Evolutionary conservation across 23 tunicate genomes (phyloP).

Genomic region (Trididemnum nubilum): DNA sequence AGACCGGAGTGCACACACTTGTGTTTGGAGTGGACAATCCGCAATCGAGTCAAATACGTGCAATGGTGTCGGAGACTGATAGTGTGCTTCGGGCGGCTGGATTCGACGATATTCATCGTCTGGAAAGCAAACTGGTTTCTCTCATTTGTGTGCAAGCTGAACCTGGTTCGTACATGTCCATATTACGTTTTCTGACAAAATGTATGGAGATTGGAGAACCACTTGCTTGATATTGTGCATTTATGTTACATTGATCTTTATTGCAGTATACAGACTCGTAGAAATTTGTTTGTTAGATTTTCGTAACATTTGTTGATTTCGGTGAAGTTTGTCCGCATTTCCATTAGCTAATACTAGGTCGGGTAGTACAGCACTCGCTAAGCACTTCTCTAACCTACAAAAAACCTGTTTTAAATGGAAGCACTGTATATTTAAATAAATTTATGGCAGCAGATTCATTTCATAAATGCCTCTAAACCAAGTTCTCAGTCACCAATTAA

Average conservation of each 20-base stretch:
- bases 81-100: conserved; percentile 58
- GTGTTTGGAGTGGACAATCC: conserved; percentile 73
- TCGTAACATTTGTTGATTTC: too few species aligned
- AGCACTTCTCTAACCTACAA: too few species aligned
- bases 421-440: too few species aligned
- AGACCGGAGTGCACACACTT: conserved; percentile 68
- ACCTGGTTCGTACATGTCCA: conserved; percentile 37
- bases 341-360: too few species aligned
- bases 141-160: conserved; percentile 62
- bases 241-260: background rate
- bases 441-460: too few species aligned
- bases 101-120: conserved; percentile 55
- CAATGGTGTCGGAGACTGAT: conserved; percentile 39
- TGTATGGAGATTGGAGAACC: background rate
- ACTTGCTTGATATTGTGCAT: background rate
- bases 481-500: too few species aligned
- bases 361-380: too few species aligned
- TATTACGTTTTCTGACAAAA: background rate
- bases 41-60: conserved; percentile 34
- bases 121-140: conserved; percentile 57
- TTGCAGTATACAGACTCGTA: too few species aligned
- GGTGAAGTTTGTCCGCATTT: too few species aligned
- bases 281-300: too few species aligned
- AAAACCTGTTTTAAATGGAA: too few species aligned
- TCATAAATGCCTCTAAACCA: too few species aligned